Evolutionary conservation across 2,797 vertebrate species (phyloP).

Genomic region (Enteromius mattozi): DNA sequence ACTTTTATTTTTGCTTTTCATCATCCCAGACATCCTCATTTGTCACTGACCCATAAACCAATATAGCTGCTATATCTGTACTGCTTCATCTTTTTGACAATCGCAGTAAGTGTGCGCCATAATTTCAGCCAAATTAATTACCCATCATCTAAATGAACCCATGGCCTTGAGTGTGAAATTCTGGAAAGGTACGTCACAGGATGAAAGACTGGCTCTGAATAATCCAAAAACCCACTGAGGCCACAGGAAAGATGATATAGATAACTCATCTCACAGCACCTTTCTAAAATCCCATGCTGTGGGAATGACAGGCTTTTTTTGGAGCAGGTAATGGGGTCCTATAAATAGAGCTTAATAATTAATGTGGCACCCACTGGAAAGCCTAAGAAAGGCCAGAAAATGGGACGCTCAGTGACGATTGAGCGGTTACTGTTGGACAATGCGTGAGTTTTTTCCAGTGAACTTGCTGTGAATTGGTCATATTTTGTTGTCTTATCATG

Average conservation of each 20-base stretch:
- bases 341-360: slow-evolving; percentile 52
- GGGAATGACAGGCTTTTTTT: slow-evolving; percentile 40
- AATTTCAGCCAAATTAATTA: slow-evolving; percentile 18
- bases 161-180: neutral
- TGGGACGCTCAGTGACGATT: neutral
- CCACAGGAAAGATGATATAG: slow-evolving; percentile 3
- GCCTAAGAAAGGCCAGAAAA: slow-evolving; percentile 17
- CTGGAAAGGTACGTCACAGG: neutral
- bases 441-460: neutral
- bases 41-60: slow-evolving; percentile 3
- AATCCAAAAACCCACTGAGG: slow-evolving; percentile 21
- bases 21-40: slow-evolving; percentile 8
- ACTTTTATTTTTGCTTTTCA: neutral
- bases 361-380: slow-evolving; percentile 38
- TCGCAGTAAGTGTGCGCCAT: neutral
- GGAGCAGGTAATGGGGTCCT: slow-evolving; percentile 47
- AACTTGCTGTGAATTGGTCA: neutral
- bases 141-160: neutral
- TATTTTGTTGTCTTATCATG: slow-evolving; percentile 5
- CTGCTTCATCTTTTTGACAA: neutral
- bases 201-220: slow-evolving; percentile 14
- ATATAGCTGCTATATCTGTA: neutral
- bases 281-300: neutral
- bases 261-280: slow-evolving; percentile 18
- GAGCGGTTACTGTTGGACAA: neutral